Base-by-base conservation (phyloP, 2,113 vertebrate species). In the pig (Sus scrofa) region DNA sequence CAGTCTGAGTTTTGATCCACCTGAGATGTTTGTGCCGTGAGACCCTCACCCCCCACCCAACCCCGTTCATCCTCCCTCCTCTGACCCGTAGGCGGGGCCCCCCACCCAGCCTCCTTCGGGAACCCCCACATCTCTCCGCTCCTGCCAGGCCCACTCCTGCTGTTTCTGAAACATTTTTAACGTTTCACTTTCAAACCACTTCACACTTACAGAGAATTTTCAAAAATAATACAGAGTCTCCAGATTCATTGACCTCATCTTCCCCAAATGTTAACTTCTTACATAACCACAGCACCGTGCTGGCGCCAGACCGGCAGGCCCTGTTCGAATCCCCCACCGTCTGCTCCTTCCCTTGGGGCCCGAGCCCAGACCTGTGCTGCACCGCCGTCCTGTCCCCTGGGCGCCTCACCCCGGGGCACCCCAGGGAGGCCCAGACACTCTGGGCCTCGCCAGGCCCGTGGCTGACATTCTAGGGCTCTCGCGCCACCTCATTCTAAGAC, bases 291-390 rank as follows among this genome's bases (percentile, higher is more conserved):
- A 39, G 7, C 74, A 6, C 50, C 20, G 1, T 15, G 22, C 6
- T 0, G 6, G 24, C 0, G 34, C 4, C 6, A 0, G 34, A 56
- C 65, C 30, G 22, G 13, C 34, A 2, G 18, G 58, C 16, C 24
- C 54, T 6, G 26, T 50, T 77, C 8, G 44, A 77, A 32, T 52
- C 52, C 16, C 83, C 67, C 1, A 0, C 85, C 34, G 39, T 15
- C 70, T 58, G 13, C 27, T 15, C 32, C 39, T 30, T 3, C 7
- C 44, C 79, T 12, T 7, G 58, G 26, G 56, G 22, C 74, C 74
- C 18, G 19, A 32, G 34, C 34, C 54, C 27, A 2, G 50, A 22
- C 52, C 83, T 0, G 4, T 27, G 58, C 12, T 0, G 6, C 24
- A 3, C 16, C 14, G 13, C 3, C 73, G 2, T 19, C 37, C 22